Percentiles rank a stretch among this genome's conserved stretches.
Conservation (phyloP, 2,113 vertebrate species). For the Hemiscyllium ocellatum region DNA sequence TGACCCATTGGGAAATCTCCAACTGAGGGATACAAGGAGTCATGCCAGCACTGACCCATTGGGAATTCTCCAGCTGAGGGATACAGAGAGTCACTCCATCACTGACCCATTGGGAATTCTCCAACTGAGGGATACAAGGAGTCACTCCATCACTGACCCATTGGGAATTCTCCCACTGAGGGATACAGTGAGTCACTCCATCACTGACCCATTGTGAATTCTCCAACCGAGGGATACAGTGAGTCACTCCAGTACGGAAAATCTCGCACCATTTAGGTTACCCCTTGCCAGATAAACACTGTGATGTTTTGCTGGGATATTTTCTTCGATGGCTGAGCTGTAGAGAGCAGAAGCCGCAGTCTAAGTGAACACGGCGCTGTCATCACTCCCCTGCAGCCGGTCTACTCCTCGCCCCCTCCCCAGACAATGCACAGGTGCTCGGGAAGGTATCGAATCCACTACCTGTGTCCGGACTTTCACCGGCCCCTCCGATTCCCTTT, state of each 20-base stretch:
- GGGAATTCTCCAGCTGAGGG: neutral
- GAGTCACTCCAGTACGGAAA: neutral
- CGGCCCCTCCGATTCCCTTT: neutral
- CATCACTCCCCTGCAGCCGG: too few species aligned
- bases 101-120: neutral
- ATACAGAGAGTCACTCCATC: neutral
- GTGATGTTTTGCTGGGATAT: neutral
- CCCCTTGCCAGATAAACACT: neutral
- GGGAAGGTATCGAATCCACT: too few species aligned
- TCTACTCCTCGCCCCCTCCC: neutral
- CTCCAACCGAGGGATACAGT: neutral
- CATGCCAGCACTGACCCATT: neutral
- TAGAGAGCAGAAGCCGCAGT: neutral
- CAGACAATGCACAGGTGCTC: neutral
- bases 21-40: neutral
- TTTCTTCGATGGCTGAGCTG: neutral
- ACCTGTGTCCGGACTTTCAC: neutral
- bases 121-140: neutral
- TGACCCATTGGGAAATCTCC: neutral
- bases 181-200: neutral
- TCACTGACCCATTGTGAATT: neutral
- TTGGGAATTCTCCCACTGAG: neutral
- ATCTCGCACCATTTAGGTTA: neutral
- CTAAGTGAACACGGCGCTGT: neutral
- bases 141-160: neutral